Percentiles rank a stretch among this genome's conserved stretches.
Conservation (phyloP, 2,113 vertebrate genomes). For the Meriones unguiculatus region DNA sequence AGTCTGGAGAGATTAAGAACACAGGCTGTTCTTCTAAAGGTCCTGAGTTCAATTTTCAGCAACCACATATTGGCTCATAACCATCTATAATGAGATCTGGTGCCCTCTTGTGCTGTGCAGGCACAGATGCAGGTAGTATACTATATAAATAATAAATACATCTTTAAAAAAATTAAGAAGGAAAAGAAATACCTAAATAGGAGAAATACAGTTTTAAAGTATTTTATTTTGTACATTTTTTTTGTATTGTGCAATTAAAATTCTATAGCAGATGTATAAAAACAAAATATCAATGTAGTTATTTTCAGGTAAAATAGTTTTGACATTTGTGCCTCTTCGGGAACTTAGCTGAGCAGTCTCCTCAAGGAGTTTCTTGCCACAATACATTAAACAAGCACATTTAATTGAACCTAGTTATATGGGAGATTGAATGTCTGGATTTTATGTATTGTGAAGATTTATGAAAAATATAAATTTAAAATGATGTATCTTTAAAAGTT, state of each 20-base stretch:
- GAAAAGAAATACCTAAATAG: background rate
- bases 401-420: slow-evolving; percentile 60
- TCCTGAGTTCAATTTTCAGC: too few species aligned
- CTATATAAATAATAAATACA: too few species aligned
- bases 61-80: too few species aligned
- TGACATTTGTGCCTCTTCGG: slow-evolving; percentile 59
- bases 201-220: background rate
- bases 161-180: too few species aligned
- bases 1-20: too few species aligned
- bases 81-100: too few species aligned
- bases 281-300: background rate
- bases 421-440: slow-evolving; percentile 67
- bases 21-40: too few species aligned
- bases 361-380: slow-evolving; percentile 60
- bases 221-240: slow-evolving; percentile 26
- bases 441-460: slow-evolving; percentile 75
- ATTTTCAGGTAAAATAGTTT: slow-evolving; percentile 57
- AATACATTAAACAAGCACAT: slow-evolving; percentile 67
- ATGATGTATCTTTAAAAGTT: slow-evolving; percentile 71
- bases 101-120: too few species aligned
- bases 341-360: slow-evolving; percentile 49
- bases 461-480: slow-evolving; percentile 66
- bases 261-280: background rate
- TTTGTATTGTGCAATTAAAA: slow-evolving; percentile 12
- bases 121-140: too few species aligned